Conservation (phyloP, 2,888 invertebrate species). For the Ophion obscuratus region DNA sequence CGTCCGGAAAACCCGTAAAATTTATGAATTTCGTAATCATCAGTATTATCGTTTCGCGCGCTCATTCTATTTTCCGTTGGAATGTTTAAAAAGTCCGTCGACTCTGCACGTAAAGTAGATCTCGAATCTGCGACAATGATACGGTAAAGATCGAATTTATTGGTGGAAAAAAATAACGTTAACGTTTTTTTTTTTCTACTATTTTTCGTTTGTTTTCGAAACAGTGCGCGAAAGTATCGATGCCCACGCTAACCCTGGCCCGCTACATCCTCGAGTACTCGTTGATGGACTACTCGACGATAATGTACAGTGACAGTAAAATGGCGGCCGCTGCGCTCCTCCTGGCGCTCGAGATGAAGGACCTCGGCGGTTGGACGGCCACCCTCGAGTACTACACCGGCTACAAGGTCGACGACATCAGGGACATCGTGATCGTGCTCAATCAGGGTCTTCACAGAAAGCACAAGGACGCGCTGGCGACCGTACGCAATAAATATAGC, state of each 20-base stretch:
- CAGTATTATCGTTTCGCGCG: background rate
- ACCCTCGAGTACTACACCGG: constrained; percentile 93
- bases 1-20: no score
- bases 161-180: background rate
- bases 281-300: constrained; percentile 95
- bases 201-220: constrained; percentile 66
- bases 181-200: background rate
- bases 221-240: constrained; percentile 93
- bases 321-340: constrained; percentile 95
- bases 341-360: constrained; percentile 94
- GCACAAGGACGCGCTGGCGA: constrained; percentile 92
- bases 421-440: constrained; percentile 88
- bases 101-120: no score
- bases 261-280: constrained; percentile 97
- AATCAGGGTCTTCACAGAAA: constrained; percentile 92
- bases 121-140: no score
- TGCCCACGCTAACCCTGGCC: constrained; percentile 96
- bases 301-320: constrained; percentile 92
- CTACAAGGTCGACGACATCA: constrained; percentile 91
- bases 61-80: no score
- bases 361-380: constrained; percentile 89
- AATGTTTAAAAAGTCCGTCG: no score
- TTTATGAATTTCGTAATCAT: no score
- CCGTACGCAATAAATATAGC: constrained; percentile 96
- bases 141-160: no score